Evolutionary conservation across 2,888 invertebrate genomes (phyloP).

Genomic region (Scrobipalpa costella): DNA sequence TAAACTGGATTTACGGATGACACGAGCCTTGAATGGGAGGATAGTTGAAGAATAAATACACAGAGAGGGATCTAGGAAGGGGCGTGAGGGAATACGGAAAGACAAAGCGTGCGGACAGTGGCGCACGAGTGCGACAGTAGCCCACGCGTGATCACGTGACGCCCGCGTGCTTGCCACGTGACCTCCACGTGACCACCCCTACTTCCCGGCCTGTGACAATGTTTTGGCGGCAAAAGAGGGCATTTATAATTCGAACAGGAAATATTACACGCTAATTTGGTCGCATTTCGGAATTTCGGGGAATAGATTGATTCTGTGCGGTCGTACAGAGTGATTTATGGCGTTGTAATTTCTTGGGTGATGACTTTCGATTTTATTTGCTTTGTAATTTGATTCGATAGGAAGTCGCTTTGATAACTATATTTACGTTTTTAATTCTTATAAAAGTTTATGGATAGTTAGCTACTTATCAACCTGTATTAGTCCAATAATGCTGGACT

Average conservation of each 20-base stretch:
- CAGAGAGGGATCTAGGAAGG: constrained; percentile 47
- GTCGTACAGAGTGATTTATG: constrained; percentile 57
- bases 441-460: no score
- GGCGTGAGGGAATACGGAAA: constrained; percentile 32
- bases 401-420: background rate
- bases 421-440: no score
- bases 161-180: constrained; percentile 25
- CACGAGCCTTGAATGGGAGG: constrained; percentile 70
- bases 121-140: constrained; percentile 36
- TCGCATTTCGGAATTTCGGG: constrained; percentile 64
- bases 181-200: constrained; percentile 33
- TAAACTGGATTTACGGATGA: constrained; percentile 72
- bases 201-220: constrained; percentile 43
- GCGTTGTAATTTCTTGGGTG: constrained; percentile 37
- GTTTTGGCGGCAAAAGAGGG: constrained; percentile 61
- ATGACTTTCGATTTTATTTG: constrained; percentile 40
- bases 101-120: constrained; percentile 4
- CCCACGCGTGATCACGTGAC: constrained; percentile 29
- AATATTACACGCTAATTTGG: constrained; percentile 81
- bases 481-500: no score
- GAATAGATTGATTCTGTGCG: constrained; percentile 71
- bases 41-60: constrained; percentile 76
- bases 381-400: constrained; percentile 15
- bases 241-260: constrained; percentile 75
- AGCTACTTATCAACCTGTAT: no score